Evolutionary conservation across 92 coral and sea anemone genomes (phyloP), one percentile per base, ranked within the genome.

Genomic region (Zoanthus solanderi): DNA sequence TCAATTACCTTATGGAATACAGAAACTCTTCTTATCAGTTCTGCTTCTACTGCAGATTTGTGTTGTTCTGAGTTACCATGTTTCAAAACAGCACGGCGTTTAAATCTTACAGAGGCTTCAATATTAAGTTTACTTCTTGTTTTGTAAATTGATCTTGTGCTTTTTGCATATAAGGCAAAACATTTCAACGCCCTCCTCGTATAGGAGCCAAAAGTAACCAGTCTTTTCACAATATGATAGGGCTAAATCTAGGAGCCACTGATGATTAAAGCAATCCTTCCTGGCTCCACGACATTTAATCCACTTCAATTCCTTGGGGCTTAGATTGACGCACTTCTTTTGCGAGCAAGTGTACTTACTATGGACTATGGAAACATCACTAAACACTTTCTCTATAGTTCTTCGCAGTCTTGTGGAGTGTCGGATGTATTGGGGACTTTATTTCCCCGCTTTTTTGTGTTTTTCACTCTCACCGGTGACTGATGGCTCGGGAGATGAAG

Each of bases 41-140:
- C 84, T 18, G 84, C 76, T 68, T 87, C 90, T 0, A 78, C 78
- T 42, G 90, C 84, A 18, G 90, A 78, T 29, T 67, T 37, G 34
- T 78, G 90, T 69, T 87, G 85, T 1, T 61, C 69, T 12, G 77
- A 18, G 42, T 16, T 9, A 16, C 85, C 71, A 29, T 78, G 90
- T 34, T 87, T 78, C 67, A 63, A 54, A 60, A 87, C 78, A 29
- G 89, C 11, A 32, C 73, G 58, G n/a, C 60, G 75, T 42, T 85
- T 85, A 37, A 75, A 85, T 46, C 89, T 75, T 1, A 85, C 83
- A 34, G 89, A 85, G 15, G 89, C 89, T 30, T 85, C 85, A 1
- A 28, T 14, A 46, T 87, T 87, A 29, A 85, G 74, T 37, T 74
- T 85, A 57, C 54, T 85, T 73, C 71, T 85, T 85, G 72, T 85